These are phyloP conservation scores for Bagarius yarrelli DNA, from an alignment of 2,113 vertebrate species.

Conservation along the genomic window DNA sequence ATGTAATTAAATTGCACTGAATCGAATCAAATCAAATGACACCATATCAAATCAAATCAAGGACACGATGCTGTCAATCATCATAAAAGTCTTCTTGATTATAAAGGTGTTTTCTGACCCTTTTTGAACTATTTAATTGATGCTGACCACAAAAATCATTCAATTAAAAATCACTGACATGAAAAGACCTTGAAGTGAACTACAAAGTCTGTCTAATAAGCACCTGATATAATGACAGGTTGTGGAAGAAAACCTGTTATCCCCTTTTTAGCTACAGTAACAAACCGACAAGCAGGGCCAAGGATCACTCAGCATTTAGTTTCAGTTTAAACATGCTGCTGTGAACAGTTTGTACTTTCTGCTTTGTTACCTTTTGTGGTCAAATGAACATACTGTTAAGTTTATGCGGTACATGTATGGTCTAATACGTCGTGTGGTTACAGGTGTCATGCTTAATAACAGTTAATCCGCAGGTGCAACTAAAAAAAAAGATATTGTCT, in stretches of 20 bases:
- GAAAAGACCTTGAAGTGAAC: constrained; percentile 16
- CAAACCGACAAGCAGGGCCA: background rate
- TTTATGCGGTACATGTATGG: constrained; percentile 8
- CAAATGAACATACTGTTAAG: background rate
- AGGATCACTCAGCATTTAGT: background rate
- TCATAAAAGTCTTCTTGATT: background rate
- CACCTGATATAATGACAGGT: constrained; percentile 27
- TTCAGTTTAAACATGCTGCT: background rate
- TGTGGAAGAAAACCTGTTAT: constrained; percentile 14
- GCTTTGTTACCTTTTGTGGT: background rate
- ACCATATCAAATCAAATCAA: background rate
- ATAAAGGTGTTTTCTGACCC: background rate
- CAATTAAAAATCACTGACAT: constrained; percentile 29
- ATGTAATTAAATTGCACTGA: background rate
- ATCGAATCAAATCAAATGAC: background rate
- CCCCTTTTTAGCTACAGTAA: background rate
- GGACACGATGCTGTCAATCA: background rate
- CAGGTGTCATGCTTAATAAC: background rate
- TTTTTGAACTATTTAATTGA: background rate
- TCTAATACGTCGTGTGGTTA: background rate
- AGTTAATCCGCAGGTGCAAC: background rate
- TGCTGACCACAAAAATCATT: background rate
- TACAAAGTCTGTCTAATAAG: constrained; percentile 33
- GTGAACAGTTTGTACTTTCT: constrained; percentile 6
- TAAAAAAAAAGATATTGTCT: background rate